phyloP scores from a whole-genome alignment of 2,888 invertebrate species.

The Tetheella fluctuosa region DNA sequence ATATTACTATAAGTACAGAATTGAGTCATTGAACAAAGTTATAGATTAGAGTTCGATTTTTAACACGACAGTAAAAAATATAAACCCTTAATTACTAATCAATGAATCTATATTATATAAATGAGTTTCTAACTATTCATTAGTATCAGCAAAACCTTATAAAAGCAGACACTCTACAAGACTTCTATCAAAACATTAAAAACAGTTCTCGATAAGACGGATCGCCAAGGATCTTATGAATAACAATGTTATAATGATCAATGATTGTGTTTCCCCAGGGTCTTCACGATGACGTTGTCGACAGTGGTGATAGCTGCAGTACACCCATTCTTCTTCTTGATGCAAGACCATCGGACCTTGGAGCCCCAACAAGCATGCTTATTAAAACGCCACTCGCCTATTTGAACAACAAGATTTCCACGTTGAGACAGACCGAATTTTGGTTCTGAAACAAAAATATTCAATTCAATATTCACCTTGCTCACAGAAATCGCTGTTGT shows the following conservation, averaged over 20 bases:
- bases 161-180: not conserved
- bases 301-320: conserved; percentile 74
- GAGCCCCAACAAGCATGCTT: conserved; percentile 78
- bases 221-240: too few relatives aligned
- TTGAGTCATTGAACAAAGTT: too few relatives aligned
- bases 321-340: conserved; percentile 77
- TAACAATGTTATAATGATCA: conserved; percentile 30
- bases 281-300: conserved; percentile 76
- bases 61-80: too few relatives aligned
- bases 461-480: conserved; percentile 7
- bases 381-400: conserved; percentile 77
- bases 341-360: conserved; percentile 77
- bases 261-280: conserved; percentile 75
- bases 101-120: too few relatives aligned
- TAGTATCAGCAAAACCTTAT: not conserved
- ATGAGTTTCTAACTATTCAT: too few relatives aligned
- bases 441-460: conserved; percentile 61
- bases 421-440: conserved; percentile 75
- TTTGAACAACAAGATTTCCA: conserved; percentile 75
- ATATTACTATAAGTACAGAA: too few relatives aligned
- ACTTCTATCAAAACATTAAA: not conserved
- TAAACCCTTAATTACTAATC: too few relatives aligned
- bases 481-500: not conserved
- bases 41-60: too few relatives aligned
- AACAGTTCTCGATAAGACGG: not conserved